Evolutionary conservation across 2,113 vertebrate species (phyloP), one percentile per base, ranked within the genome.

Genomic region (Rhagologus leucostigma): DNA sequence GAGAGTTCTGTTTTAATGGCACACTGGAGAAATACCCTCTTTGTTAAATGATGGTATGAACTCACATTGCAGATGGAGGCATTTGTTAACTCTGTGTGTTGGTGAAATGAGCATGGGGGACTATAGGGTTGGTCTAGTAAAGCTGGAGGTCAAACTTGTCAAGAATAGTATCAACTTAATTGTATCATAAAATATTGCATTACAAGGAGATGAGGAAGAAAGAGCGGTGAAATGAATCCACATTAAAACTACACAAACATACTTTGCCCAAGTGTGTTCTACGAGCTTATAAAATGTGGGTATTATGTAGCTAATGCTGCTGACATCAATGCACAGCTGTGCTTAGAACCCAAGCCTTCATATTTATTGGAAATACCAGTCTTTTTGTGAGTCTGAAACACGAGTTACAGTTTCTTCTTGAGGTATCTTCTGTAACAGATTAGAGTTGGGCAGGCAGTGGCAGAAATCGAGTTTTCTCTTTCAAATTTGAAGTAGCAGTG

Each of bases 201-300:
- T 13, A 1, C 33, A 64, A 68, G 32, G 47, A 69, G 44, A 71
- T 47, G 16, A 64, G 44, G 47, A 78, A 47, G 71, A 69, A 68
- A 10, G 50, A 83, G n/a, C 44, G 27, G 53, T 64, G 80, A 81
- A 84, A n/a, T 15, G 21, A 89, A 64, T 82, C 47, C 44, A 20
- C 1, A 1, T 41, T 49, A 32, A 70, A 84, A 91, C 22, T 17
- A 23, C 44, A 21, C 27, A 42, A 57, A 22, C 7, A 1, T 11
- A 19, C 41, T 57, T 73, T 81, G 30, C 24, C 50, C 56, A 41
- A 32, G 11, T 73, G 9, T 37, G 13, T 68, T 81, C 29, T 33
- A 3, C 0, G 1, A 46, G 13, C 35, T 1, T 75, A 24, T 59
- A 47, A 94, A 78, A 44, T 29, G 77, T 35, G 17, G n/a, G 1